Percentiles rank a stretch among this genome's conserved stretches.
These are phyloP conservation scores for Xiphophorus couchianus DNA, from an alignment of 2,113 vertebrate species.

Conservation along the genomic window DNA sequence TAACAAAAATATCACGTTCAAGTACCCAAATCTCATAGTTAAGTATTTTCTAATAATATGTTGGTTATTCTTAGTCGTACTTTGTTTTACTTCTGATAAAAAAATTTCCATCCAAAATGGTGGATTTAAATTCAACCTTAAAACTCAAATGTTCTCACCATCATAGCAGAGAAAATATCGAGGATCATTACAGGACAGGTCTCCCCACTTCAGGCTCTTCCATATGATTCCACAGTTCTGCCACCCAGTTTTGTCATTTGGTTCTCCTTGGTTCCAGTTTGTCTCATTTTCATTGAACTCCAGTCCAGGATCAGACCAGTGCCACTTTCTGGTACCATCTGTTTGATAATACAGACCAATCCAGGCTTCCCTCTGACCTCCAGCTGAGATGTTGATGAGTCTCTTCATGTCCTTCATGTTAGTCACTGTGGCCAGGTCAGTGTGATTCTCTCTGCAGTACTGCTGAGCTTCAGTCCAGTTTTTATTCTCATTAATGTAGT, in stretches of 20 bases:
- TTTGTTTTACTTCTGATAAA: not conserved
- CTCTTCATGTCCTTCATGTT: not conserved
- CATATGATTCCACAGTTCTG: not conserved
- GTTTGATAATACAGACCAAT: not conserved
- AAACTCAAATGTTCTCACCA: conserved; percentile 33
- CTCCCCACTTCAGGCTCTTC: accelerated
- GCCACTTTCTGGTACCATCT: not conserved
- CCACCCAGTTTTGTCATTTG: accelerated
- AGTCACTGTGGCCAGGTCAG: not conserved
- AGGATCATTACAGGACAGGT: accelerated
- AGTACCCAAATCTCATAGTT: not conserved
- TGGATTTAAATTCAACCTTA: not conserved
- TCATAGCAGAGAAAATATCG: not conserved
- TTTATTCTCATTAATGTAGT: not conserved
- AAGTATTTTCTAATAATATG: not conserved
- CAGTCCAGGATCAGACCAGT: not conserved
- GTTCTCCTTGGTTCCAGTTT: not conserved
- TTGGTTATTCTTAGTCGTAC: not conserved
- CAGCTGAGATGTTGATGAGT: not conserved
- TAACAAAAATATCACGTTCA: not conserved
- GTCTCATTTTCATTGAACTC: not conserved
- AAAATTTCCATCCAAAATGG: not conserved
- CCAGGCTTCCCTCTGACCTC: accelerated
- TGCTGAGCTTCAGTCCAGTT: not conserved
- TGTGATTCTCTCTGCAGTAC: not conserved